Evolutionary conservation across 2,888 invertebrate species (phyloP).

Genomic region (Ormyrus thymus): DNA sequence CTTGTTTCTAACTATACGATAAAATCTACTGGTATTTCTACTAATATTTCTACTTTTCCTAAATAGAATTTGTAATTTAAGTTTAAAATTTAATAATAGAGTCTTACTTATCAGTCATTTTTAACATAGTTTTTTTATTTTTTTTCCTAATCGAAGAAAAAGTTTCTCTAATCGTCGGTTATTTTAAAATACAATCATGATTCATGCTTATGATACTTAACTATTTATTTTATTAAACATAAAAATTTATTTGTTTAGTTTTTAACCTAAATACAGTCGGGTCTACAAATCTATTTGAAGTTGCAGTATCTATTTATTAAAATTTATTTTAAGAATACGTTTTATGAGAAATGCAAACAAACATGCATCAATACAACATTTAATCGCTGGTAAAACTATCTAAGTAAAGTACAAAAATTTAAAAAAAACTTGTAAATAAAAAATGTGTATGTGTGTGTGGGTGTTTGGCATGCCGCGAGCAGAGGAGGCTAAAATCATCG

Average conservation of each 20-base stretch:
- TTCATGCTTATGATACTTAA: slow-evolving; percentile 20
- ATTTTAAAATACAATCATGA: slow-evolving; percentile 15
- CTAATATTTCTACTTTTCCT: too few species aligned
- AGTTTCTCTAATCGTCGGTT: too few species aligned
- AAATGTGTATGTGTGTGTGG: slow-evolving; percentile 55
- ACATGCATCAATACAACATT: slow-evolving; percentile 52
- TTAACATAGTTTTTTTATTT: too few species aligned
- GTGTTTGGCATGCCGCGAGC: slow-evolving; percentile 57
- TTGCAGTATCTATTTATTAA: slow-evolving; percentile 23
- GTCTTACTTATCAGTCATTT: too few species aligned
- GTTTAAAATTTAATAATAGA: too few species aligned
- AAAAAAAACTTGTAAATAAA: slow-evolving; percentile 33
- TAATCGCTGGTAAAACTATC: slow-evolving; percentile 17
- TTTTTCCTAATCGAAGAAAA: too few species aligned
- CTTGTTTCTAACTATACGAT: too few species aligned
- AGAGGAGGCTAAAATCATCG: slow-evolving; percentile 56
- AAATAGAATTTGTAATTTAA: too few species aligned
- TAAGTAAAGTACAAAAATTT: slow-evolving; percentile 13
- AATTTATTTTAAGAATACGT: slow-evolving; percentile 23
- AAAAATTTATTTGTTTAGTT: slow-evolving; percentile 13
- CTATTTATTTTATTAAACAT: slow-evolving; percentile 16
- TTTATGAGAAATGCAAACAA: slow-evolving; percentile 43
- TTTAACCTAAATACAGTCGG: slow-evolving; percentile 5
- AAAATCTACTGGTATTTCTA: too few species aligned
- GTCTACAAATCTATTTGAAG: slow-evolving; percentile 14